Base-by-base conservation (phyloP, 2,888 invertebrate species). In the Bellardia pandia region DNA sequence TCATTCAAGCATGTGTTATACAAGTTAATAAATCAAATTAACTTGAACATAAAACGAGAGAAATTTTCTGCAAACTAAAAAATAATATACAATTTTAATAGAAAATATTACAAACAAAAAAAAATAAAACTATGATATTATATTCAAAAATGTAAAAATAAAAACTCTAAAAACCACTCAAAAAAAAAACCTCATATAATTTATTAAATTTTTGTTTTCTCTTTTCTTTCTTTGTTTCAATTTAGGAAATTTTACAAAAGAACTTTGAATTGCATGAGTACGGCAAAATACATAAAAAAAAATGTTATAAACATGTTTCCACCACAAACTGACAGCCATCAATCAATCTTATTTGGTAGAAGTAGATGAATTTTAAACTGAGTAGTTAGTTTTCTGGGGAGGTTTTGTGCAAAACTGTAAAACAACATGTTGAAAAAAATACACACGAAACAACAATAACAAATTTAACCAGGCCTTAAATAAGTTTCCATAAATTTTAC, bases 1-100 rank as follows among this genome's bases (percentile, higher is more conserved):
- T 85, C 87, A 87, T 85, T 85, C 62, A 81, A 87, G 87, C 87
- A 85, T 85, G 77, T 87, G 87, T 87, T 82, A 58, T 78, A 66
- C 81, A 78, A 85, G 87, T 87, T 85, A 87, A 87, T 87, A 87
- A 87, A 87, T 87, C 87, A 87, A 87, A 87, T 87, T 85, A 87
- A 82, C 78, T 86, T 86, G 16, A 79, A 83, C 71, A 79, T 58
- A 51, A 86, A 76, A 75, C 53, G 60, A 74, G 48, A 40, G 16
- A 30, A 60, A 48, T 37, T 76, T 64, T 64, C n/a, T 23, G 23
- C 48, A 45, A 51, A 37, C 42, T 60, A 68, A 13, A 58, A n/a
- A 76, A 64, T 8, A 37, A 14, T 2, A 60, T 23, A 58, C 7
- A 42, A n/a, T n/a, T 9, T 45, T 64, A 62, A 30, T 3, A 14